Conservation (phyloP, 2,797 vertebrate species). For the Coregonus ussuriensis region DNA sequence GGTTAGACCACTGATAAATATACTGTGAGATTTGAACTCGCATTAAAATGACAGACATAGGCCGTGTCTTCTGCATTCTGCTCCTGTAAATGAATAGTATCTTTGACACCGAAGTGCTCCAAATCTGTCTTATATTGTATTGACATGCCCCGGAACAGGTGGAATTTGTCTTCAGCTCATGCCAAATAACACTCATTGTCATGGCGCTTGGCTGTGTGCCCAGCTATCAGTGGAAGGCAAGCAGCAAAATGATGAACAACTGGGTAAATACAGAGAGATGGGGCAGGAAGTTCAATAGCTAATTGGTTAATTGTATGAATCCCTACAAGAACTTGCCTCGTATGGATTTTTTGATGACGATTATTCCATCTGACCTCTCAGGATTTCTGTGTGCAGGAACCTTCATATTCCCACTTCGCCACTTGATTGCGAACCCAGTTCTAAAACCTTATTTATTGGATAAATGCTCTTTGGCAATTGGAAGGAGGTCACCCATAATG, state of each 20-base stretch:
- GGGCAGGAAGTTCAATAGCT: neutral
- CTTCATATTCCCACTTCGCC: neutral
- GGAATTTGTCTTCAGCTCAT: neutral
- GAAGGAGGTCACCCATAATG: no score
- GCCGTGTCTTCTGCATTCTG: neutral
- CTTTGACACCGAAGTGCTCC: neutral
- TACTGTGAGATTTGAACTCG: no score
- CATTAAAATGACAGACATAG: no score
- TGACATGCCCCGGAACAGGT: neutral
- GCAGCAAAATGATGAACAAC: neutral
- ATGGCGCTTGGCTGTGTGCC: neutral
- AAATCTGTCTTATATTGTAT: neutral
- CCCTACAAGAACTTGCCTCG: neutral
- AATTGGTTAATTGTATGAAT: slow-evolving; percentile 16
- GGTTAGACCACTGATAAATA: no score
- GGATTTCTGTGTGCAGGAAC: neutral
- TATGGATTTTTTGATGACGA: neutral
- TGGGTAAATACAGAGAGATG: neutral
- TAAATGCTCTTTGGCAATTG: no score
- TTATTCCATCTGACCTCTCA: neutral
- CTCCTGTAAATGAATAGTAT: neutral
- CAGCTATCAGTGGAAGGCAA: neutral
- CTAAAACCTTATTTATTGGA: no score
- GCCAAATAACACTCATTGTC: neutral
- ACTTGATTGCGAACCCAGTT: no score